Evolutionary conservation across 1,140 invertebrate genomes (phyloP), one percentile per base, ranked within the genome.

Genomic region (Procambarus virginalis): DNA sequence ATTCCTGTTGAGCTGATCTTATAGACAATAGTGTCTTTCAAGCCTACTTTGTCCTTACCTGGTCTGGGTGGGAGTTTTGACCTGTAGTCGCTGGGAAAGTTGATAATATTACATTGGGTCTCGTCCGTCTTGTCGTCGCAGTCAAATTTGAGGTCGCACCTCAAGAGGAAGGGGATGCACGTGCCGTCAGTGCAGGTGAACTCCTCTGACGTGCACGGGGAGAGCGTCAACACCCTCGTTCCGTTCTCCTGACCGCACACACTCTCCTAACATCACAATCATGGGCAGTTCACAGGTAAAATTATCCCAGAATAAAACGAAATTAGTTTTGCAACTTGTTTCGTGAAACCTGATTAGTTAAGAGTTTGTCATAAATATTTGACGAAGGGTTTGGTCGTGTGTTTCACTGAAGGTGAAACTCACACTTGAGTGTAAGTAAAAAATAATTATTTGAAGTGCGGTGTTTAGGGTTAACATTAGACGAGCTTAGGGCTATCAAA

Each of bases 101-200:
- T 89, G 46, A 91, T 68, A 68, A 91, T 91, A 14, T 91, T 82
- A 55, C 91, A 91, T 5, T 64, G 45, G 51, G 64, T 89, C 70
- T 91, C 91, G 77, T 91, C 91, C 3, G 86, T 86, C 22, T 91
- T 84, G 86, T 91, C 91, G 17, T 76, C 73, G 76, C 91, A 91
- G 86, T 91, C 91, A 58, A 89, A 91, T 75, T 89, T 91, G n/a
- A 91, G 82, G 83, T 91, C 91, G 77, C 91, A 91, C 34, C 91
- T 58, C 6, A 46, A 81, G 58, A 6, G 5, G 51, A 91, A 89
- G 49, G 82, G 76, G 68, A 91, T 76, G 75, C 91, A 91, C 76
- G 49, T 64, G 46, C 91, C 91, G 70, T 89, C 83, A 55, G 80
- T 75, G 55, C 87, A 92, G 14, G 87, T 90, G 51, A 90, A 92